phyloP scores from a whole-genome alignment of 2,113 vertebrate genomes.

The Marmota monax region DNA sequence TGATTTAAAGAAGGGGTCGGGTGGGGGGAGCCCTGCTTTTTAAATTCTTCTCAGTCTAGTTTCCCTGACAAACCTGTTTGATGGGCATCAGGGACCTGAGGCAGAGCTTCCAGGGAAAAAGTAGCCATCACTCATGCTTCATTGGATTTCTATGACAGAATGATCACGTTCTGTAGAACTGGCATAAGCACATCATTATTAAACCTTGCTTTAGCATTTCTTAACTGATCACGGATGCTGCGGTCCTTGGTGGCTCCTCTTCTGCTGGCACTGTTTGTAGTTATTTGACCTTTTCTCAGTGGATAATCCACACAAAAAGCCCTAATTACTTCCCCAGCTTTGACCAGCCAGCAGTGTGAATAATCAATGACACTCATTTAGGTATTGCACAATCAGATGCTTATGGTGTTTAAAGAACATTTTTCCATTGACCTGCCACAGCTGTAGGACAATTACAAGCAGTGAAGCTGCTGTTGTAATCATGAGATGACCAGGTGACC shows the following conservation, averaged over 20 bases:
- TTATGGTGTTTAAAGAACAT: constrained; percentile 91
- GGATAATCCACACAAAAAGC: constrained; percentile 99
- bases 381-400: constrained; percentile 96
- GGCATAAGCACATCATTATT: constrained; percentile 93
- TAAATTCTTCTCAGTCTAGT: constrained; percentile 90
- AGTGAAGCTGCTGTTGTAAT: constrained; percentile 90
- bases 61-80: constrained; percentile 91
- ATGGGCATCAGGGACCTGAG: constrained; percentile 89
- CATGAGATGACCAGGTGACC: constrained; percentile 89
- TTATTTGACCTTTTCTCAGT: constrained; percentile 98
- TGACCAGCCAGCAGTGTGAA: constrained; percentile 92
- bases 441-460: constrained; percentile 88
- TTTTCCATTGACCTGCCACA: constrained; percentile 92
- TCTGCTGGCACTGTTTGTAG: constrained; percentile 95
- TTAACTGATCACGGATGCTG: constrained; percentile 89
- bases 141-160: constrained; percentile 94
- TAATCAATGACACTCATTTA: constrained; percentile 98
- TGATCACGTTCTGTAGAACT: constrained; percentile 90
- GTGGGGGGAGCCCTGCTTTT: constrained; percentile 82
- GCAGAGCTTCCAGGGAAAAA: constrained; percentile 88
- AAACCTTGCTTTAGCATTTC: constrained; percentile 92
- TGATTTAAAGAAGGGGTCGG: constrained; percentile 42
- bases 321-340: constrained; percentile 99
- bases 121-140: constrained; percentile 92
- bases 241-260: constrained; percentile 90